These are phyloP conservation scores for Tenthredo amoena DNA, from an alignment of 2,888 invertebrate species.

Conservation along the genomic window DNA sequence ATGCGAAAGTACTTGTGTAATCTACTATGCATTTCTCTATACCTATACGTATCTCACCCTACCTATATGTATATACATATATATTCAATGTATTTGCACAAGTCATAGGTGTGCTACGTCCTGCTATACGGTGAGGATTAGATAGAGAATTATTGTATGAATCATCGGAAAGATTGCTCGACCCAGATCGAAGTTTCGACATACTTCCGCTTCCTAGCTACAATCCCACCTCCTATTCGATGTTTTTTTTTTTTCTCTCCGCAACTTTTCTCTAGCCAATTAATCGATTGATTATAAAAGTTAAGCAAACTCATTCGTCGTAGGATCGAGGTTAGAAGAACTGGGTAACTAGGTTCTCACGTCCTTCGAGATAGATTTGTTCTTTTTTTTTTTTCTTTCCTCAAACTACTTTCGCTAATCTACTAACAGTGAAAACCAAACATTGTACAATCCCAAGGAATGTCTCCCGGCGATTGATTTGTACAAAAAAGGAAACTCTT, in stretches of 20 bases:
- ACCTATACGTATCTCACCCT: not conserved
- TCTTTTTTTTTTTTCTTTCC: not conserved
- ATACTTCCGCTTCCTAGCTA: constrained; percentile 10
- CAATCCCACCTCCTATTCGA: not conserved
- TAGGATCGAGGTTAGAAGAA: not conserved
- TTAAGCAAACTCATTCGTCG: not conserved
- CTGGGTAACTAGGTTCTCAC: not conserved
- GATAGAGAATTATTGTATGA: constrained; percentile 31
- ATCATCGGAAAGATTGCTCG: constrained; percentile 35
- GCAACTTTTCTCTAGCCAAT: not conserved
- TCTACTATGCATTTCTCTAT: not conserved
- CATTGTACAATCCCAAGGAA: not conserved
- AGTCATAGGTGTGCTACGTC: not conserved
- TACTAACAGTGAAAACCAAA: not conserved
- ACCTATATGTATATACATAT: not conserved
- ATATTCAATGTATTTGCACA: not conserved
- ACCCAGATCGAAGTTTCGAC: constrained; percentile 20
- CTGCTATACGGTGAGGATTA: not conserved
- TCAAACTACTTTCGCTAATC: not conserved
- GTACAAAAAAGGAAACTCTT: not conserved
- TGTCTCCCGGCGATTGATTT: not conserved
- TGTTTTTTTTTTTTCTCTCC: not conserved
- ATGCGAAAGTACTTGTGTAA: not conserved
- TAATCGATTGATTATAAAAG: constrained; percentile 14
- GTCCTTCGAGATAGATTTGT: not conserved